Evolutionary conservation across 2,113 vertebrate species (phyloP), one percentile per base, ranked within the genome.

Genomic region (Callocephalon fimbriatum): DNA sequence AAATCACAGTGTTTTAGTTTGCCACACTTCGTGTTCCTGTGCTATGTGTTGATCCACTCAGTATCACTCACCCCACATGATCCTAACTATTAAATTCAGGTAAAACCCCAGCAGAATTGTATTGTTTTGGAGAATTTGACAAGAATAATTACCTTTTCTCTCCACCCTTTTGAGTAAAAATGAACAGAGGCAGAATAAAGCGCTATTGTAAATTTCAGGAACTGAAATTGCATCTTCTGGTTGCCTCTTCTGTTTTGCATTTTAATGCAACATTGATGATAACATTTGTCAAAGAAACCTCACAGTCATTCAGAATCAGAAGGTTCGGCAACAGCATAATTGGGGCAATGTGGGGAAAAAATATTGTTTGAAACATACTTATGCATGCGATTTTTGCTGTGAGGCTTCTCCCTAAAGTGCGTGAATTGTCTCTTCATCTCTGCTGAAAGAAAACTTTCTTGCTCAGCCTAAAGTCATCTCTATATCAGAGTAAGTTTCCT

Each of bases 301-400:
- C 88, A 77, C 83, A 95, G 94, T 96, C 67, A 83, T 94, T 97
- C 56, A 70, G 86, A 87, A 83, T 93, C 95, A 65, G 74, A 89
- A 92, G 95, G 90, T 97, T 96, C 59, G 29, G 90, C 72, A 88
- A 80, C 56, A 77, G 67, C n/a, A 8, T 96, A 96, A 87, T 97
- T 96, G 96, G 96, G 95, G 82, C 92, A 32, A 50, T 91, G 78
- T 87, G 67, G 82, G 87, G 87, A 93, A 95, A 92, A 97, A 97
- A 97, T 92, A 93, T 95, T 95, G 90, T 94, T 97, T 62, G 50
- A 96, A 96, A 96, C 75, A 76, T 94, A 95, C 96, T 97, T 98
- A 93, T 92, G 97, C 94, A 94, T 97, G 78, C 56, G 67, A 78
- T 98, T 97, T 97, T 98, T 97, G 78, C 95, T 96, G 85, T 88